These are phyloP conservation scores for Sebastolobus altivelis DNA, from an alignment of 2,797 vertebrate genomes.

Conservation along the genomic window DNA sequence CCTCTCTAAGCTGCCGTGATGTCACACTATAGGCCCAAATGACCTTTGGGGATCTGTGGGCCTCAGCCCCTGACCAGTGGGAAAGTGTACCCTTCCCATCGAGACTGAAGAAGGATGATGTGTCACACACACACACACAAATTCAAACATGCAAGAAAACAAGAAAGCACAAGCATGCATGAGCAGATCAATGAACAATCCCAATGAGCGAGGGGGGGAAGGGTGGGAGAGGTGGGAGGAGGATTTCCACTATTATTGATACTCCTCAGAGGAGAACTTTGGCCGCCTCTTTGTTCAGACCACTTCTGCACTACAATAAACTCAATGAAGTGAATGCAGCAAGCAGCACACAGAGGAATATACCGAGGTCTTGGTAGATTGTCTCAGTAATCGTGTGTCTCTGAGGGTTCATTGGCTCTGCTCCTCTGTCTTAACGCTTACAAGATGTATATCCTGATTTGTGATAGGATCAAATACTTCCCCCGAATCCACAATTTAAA, in stretches of 20 bases:
- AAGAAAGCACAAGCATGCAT: neutral
- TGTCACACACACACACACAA: neutral
- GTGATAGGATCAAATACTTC: no score
- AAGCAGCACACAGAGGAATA: neutral
- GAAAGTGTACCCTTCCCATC: slow-evolving; percentile 59
- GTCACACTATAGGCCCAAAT: slow-evolving; percentile 58
- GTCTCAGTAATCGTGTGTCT: neutral
- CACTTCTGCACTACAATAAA: slow-evolving; percentile 50
- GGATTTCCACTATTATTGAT: slow-evolving; percentile 50
- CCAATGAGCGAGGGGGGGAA: slow-evolving; percentile 19
- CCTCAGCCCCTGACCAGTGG: slow-evolving; percentile 66
- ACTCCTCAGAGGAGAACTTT: slow-evolving; percentile 51
- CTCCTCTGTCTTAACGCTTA: no score
- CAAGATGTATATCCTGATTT: no score
- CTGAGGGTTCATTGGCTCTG: no score
- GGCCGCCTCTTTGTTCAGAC: slow-evolving; percentile 56
- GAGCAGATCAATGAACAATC: neutral
- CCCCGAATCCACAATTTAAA: no score
- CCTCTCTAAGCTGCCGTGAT: slow-evolving; percentile 62
- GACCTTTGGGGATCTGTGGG: slow-evolving; percentile 60
- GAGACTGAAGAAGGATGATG: no score
- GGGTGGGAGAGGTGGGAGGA: slow-evolving; percentile 53
- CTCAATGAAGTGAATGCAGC: slow-evolving; percentile 49
- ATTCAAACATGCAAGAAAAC: neutral
- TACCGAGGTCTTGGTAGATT: neutral